Evolutionary conservation across 2,888 invertebrate genomes (phyloP).

Genomic region (Tryphoninae sp.): DNA sequence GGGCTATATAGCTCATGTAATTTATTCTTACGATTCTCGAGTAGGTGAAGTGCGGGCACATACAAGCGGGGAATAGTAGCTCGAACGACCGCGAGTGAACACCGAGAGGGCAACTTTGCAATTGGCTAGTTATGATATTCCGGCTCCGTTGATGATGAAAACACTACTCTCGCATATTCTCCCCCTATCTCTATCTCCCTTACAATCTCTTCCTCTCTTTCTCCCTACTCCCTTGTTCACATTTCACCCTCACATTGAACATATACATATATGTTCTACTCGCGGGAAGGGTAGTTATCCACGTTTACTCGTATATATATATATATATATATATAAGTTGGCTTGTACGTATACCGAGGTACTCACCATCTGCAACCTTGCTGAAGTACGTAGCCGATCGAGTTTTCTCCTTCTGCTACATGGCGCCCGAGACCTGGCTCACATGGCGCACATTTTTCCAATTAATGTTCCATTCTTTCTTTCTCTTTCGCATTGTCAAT

Average conservation of each 20-base stretch:
- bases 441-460: background rate
- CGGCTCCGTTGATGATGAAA: constrained; percentile 40
- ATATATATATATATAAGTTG: background rate
- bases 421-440: background rate
- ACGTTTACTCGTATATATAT: constrained; percentile 7
- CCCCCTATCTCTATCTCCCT: constrained; percentile 7
- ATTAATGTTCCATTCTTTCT: background rate
- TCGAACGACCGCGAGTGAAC: constrained; percentile 8
- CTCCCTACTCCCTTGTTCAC: constrained; percentile 12
- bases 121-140: constrained; percentile 54
- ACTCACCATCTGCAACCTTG: constrained; percentile 40
- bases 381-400: constrained; percentile 43
- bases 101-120: constrained; percentile 13
- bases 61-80: background rate
- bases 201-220: background rate
- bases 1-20: constrained; percentile 10
- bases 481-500: background rate
- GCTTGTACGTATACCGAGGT: constrained; percentile 2
- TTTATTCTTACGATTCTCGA: constrained; percentile 38
- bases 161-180: constrained; percentile 26
- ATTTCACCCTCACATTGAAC: constrained; percentile 19
- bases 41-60: background rate
- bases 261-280: constrained; percentile 2
- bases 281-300: constrained; percentile 42
- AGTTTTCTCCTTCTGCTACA: constrained; percentile 22